Evolutionary conservation across 2,888 invertebrate genomes (phyloP), one percentile per base, ranked within the genome.

Genomic region (Resseliella maxima): DNA sequence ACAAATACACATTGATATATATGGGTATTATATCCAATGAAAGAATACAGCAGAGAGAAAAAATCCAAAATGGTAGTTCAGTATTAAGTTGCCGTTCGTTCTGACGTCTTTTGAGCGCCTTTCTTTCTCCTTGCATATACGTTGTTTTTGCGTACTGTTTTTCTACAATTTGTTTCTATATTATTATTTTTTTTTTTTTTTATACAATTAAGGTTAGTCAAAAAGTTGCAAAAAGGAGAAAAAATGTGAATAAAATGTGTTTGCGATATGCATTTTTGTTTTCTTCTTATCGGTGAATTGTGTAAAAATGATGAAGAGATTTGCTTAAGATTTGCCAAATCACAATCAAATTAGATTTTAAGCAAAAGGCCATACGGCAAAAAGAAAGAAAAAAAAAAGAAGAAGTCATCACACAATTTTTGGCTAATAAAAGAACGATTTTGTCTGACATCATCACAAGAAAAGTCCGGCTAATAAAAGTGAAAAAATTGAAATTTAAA

Each of bases 51-150:
- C n/a, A 35, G 72, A 5, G 31, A 31, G 31, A 72, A 72, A 31
- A 72, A 72, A 72, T 72, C 72, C 72, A 72, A 72, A 72, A 72
- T 72, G 72, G 72, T 72, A 72, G 72, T 72, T 72, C 72, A 72
- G 72, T 72, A 72, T 72, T 72, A 31, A 72, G 3, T 72, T 72
- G 72, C 72, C 72, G 72, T 72, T 72, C 72, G 31, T 72, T 72
- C 72, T 72, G 72, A 72, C 72, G 72, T 72, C 72, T 72, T n/a
- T 72, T 72, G 72, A 72, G 72, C 72, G 72, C 72, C 72, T 72
- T 72, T 72, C 72, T 21, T 72, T 72, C 72, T 72, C 72, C 72
- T 72, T 72, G 72, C 72, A 72, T 35, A 72, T 35, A 31, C 5
- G 31, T 72, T 72, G 72, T 72, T 72, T 31, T 72, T 72, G 72